Evolutionary conservation across 35 echinoderm and acorn worm genomes (phyloP).

Genomic region (Acanthaster planci): DNA sequence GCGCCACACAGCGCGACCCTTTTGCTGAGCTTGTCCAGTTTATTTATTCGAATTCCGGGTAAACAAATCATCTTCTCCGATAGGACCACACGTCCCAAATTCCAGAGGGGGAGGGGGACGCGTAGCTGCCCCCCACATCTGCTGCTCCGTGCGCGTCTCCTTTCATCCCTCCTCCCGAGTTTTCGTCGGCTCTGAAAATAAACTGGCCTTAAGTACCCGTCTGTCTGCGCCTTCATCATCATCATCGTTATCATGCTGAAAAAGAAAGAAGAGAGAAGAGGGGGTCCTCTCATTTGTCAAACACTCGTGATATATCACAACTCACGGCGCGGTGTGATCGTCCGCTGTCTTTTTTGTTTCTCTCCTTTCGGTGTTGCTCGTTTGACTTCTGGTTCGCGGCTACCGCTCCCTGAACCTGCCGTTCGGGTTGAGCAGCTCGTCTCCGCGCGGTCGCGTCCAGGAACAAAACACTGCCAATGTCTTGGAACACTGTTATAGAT

Average conservation of each 20-base stretch:
- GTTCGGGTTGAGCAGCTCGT: too few relatives aligned
- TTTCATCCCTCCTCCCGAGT: background rate
- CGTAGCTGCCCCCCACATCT: background rate
- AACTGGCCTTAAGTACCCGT: background rate
- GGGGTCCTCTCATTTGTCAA: background rate
- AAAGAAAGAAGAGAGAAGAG: background rate
- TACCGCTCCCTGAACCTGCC: too few relatives aligned
- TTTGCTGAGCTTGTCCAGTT: background rate
- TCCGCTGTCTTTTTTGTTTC: too few relatives aligned
- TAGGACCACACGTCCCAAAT: background rate
- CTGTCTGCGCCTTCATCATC: constrained; percentile 2
- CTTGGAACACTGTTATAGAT: too few relatives aligned
- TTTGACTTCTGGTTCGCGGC: too few relatives aligned
- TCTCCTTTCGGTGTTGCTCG: too few relatives aligned
- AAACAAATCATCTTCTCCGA: background rate
- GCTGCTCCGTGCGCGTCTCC: background rate
- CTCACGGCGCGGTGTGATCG: too few relatives aligned
- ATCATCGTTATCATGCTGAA: constrained; percentile 4
- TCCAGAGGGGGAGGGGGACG: too few relatives aligned
- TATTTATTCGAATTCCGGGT: background rate
- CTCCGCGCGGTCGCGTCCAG: too few relatives aligned
- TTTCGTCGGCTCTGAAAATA: background rate
- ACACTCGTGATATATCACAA: constrained; percentile 13
- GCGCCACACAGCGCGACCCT: background rate
- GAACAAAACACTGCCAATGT: too few relatives aligned